Evolutionary conservation across 2,113 vertebrate species (phyloP), one percentile per base, ranked within the genome.

Genomic region (Delphinus delphis): DNA sequence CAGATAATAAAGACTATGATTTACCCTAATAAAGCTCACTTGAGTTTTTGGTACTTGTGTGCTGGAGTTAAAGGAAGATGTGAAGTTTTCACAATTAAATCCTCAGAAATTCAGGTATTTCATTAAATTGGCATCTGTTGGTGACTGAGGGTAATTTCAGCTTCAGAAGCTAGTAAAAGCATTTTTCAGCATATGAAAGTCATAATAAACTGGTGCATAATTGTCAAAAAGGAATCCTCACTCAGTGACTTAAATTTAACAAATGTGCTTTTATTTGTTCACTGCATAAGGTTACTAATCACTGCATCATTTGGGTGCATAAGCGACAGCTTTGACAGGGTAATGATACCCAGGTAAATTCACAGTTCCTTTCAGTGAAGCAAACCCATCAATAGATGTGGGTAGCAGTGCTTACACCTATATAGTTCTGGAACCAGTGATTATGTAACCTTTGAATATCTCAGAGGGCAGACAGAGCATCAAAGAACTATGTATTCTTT

Each of bases 261-360:
- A 95, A 87, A 84, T 68, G 9, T 63, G 2, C 20, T 94, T 95
- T 93, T 68, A 53, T 82, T 88, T 97, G 58, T 93, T 77, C 1
- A 0, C 55, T 44, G 0, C 8, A 0, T 68, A 93, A 89, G 8
- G 36, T 89, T 82, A 68, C 38, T 84, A 62, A 67, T 95, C 25
- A 62, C 21, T 60, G 38, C 20, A 36, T 83, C 71, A 70, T 86
- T 85, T 95, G 23, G 63, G 62, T 63, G 8, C 8, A 33, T 6
- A n/a, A 58, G 18, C 58, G 81, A 31, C 38, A 95, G 28, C 41
- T n/a, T 41, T 93, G 89, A 33, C 53, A 86, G 38, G n/a, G 23
- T 91, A 81, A 85, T 68, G 31, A 88, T 50, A 55, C 6, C 47
- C 60, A 65, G 31, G 33, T 53, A 88, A 71, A 93, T 47, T 58